Base-by-base conservation (phyloP, 2,888 invertebrate species). In the Portevinia maculata region DNA sequence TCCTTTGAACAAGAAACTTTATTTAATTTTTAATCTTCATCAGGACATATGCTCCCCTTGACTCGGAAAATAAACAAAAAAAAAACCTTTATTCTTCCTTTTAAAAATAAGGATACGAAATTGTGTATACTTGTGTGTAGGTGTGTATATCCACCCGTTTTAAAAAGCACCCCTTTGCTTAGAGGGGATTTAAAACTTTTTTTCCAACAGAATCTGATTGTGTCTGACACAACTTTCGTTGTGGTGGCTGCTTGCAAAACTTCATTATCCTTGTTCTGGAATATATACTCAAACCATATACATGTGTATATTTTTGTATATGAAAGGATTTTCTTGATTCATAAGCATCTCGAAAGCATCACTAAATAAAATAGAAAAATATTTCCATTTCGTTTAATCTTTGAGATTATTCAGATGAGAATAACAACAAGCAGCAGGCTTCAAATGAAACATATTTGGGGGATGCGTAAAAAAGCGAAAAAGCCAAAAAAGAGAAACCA, bases 11-110 rank as follows among this genome's bases (percentile, higher is more conserved):
- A 70, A 70, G 75, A 81, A 81, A 81, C 70, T 76, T 81, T 81
- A 70, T 76, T 75, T 76, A 81, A 81, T 76, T 81, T 81, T 76
- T 81, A 81, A 81, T 81, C 76, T 70, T 60, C 76, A 76, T 76
- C 70, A 71, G 76, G 76, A 70, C 70, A 81, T 71, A 76, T 76
- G 75, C 70, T 75, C 59, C 70, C 59, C 76, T 76, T 81, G 76
- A 81, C 62, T 55, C 57, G 13, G 46, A 11, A 60, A 32, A 21
- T 64, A 24, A 50, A 32, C 34, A 13, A n/a, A 46, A 44, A 24
- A 24, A 19, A 37, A 39, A 15, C 46, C 53, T 13, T 53, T 39
- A 39, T 30, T n/a, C 64, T 44, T 24, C 52, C 15, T n/a, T 60
- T 46, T 8, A 41, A 39, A 57, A 52, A 71, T 57, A 52, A 46